Conservation (phyloP, 2,113 vertebrate species). For the Sapayoa aenigma region DNA sequence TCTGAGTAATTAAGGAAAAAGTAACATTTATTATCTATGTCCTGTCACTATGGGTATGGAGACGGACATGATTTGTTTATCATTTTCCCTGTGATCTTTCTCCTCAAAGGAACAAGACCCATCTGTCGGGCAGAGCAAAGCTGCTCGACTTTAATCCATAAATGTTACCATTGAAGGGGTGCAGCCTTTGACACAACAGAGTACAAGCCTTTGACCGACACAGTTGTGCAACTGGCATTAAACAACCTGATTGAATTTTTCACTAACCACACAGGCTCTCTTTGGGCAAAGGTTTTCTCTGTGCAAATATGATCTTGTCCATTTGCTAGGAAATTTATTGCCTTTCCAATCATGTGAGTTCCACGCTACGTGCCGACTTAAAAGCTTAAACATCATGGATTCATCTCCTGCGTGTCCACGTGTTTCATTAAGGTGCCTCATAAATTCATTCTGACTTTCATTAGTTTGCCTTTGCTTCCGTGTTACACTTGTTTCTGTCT, state of each 20-base stretch:
- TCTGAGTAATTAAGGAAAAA: neutral
- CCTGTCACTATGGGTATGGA: neutral
- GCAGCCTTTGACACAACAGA: neutral
- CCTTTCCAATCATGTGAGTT: neutral
- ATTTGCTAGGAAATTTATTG: conserved; percentile 25
- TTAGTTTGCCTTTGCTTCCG: neutral
- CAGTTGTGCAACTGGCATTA: conserved; percentile 5
- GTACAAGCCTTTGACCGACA: neutral
- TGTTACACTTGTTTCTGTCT: neutral
- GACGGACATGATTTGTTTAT: neutral
- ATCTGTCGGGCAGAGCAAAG: conserved; percentile 32
- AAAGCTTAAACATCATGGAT: neutral
- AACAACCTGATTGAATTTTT: neutral
- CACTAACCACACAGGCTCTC: neutral
- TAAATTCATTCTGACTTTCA: conserved; percentile 54
- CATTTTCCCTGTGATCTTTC: neutral
- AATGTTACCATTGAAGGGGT: neutral
- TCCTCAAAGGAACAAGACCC: conserved; percentile 22
- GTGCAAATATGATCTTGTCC: conserved; percentile 13
- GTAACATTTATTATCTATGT: neutral
- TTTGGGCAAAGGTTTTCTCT: conserved; percentile 36
- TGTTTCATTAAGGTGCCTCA: conserved; percentile 26
- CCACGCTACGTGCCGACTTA: neutral
- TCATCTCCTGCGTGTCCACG: neutral
- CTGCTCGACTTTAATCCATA: neutral